Percentiles rank a stretch among this genome's conserved stretches.
These are phyloP conservation scores for Sterrhoptilus dennistouni DNA, from an alignment of 2,113 vertebrate species.

Conservation along the genomic window DNA sequence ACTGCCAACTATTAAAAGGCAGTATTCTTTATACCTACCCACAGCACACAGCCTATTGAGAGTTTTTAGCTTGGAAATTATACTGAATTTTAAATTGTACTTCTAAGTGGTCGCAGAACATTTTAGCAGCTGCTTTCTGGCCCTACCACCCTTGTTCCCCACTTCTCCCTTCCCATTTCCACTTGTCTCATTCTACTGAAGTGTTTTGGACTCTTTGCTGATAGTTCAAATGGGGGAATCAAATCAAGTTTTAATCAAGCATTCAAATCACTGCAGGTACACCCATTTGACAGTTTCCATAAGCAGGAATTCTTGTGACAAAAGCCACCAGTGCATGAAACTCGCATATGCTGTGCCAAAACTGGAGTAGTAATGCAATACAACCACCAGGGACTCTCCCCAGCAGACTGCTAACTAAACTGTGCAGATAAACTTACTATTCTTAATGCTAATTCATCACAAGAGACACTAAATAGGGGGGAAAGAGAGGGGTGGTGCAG, in stretches of 20 bases:
- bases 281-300: not conserved
- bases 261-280: slow-evolving; percentile 25
- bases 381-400: not conserved
- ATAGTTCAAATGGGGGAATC: not conserved
- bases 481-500: not conserved
- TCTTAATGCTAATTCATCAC: not conserved
- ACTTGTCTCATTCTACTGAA: not conserved
- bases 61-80: not conserved
- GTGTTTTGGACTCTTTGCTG: not conserved
- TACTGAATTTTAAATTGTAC: not conserved
- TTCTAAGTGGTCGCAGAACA: not conserved
- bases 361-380: not conserved
- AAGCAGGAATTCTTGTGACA: not conserved
- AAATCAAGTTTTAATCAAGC: slow-evolving; percentile 17
- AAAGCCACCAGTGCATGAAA: not conserved
- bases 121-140: not conserved
- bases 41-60: not conserved
- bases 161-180: not conserved
- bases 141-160: not conserved
- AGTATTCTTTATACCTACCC: not conserved
- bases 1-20: not conserved
- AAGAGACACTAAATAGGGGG: not conserved
- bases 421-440: not conserved
- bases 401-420: not conserved
- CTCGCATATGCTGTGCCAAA: not conserved